Conservation (phyloP, 2,888 invertebrate genomes). For the Erebia ligea region DNA sequence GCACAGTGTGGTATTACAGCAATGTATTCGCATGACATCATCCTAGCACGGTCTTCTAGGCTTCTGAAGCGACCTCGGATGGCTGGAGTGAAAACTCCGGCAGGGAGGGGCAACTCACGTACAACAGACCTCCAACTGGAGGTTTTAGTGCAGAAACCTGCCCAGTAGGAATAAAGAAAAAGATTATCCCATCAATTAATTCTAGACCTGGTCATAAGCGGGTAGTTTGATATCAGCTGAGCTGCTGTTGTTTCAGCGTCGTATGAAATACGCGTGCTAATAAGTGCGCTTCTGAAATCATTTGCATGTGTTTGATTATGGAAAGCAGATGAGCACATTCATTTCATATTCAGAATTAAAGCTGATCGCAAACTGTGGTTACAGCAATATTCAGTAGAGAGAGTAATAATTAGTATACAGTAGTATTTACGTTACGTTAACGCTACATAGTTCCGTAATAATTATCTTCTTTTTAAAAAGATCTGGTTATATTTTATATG, state of each 20-base stretch:
- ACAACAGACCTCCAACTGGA: no score
- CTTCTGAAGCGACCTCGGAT: no score
- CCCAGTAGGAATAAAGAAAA: no score
- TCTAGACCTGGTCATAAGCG: slow-evolving; percentile 1
- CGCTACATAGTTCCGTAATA: neutral
- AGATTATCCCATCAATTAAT: neutral
- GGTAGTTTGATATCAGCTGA: neutral
- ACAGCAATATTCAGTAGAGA: neutral
- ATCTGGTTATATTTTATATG: no score
- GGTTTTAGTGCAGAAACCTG: no score
- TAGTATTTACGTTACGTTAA: neutral
- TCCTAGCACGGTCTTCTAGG: neutral
- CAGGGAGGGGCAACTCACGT: no score
- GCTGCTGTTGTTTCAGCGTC: slow-evolving; percentile 14
- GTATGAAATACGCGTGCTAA: slow-evolving; percentile 2
- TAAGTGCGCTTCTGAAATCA: slow-evolving; percentile 5
- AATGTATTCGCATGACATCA: no score
- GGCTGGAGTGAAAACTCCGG: no score
- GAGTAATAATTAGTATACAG: neutral
- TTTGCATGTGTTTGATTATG: slow-evolving; percentile 10
- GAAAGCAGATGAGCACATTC: slow-evolving; percentile 10
- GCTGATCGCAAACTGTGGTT: neutral
- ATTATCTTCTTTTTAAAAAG: no score
- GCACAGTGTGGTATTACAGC: no score
- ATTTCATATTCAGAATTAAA: slow-evolving; percentile 5